Evolutionary conservation across 1,140 invertebrate genomes (phyloP).

Genomic region (Papilio aristodemus): DNA sequence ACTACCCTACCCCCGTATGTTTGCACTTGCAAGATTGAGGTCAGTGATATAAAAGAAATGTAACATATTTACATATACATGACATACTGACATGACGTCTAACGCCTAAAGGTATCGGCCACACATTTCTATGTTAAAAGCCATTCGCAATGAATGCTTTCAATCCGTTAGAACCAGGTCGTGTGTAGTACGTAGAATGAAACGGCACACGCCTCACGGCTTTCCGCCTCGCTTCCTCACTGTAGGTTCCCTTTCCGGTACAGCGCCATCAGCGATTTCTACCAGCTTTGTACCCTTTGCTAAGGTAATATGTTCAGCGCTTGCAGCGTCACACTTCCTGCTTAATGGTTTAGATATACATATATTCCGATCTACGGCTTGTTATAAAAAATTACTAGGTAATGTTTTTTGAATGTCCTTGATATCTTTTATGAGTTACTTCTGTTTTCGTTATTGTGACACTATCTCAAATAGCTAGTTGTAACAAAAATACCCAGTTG

Average conservation of each 20-base stretch:
- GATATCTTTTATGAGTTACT: too few species aligned
- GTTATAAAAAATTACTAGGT: background rate
- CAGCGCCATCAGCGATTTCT: conserved; percentile 6
- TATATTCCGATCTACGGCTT: background rate
- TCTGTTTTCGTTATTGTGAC: background rate
- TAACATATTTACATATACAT: conserved; percentile 9
- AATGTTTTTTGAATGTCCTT: background rate
- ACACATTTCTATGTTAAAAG: conserved; percentile 14
- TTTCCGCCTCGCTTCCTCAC: conserved; percentile 19
- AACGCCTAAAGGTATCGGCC: background rate
- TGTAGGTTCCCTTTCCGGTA: background rate
- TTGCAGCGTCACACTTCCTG: background rate
- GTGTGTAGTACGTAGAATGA: conserved; percentile 14
- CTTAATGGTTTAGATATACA: background rate
- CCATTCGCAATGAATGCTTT: conserved; percentile 22
- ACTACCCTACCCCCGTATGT: background rate
- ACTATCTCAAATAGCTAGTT: too few species aligned
- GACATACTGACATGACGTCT: conserved; percentile 10
- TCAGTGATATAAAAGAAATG: background rate
- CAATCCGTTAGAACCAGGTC: conserved; percentile 23
- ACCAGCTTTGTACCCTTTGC: conserved; percentile 8
- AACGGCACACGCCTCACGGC: conserved; percentile 24
- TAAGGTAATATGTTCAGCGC: conserved; percentile 5
- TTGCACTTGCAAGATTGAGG: background rate
- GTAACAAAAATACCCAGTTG: too few species aligned